Conservation (phyloP, 2,797 vertebrate species). For the Morelia viridis region DNA sequence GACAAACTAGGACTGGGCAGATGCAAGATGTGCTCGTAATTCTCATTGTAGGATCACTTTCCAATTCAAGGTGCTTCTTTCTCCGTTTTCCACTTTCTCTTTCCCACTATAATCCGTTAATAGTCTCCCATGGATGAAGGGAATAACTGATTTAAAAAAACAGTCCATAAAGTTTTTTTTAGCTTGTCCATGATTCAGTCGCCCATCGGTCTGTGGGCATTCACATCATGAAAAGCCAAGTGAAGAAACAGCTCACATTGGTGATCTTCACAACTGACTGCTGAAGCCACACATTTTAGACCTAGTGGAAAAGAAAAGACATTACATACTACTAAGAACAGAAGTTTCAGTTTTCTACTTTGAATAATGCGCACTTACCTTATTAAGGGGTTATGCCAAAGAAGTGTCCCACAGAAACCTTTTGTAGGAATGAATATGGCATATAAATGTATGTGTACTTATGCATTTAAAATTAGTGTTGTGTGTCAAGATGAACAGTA, state of each 20-base stretch:
- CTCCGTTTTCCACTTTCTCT: constrained; percentile 57
- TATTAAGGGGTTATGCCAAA: constrained; percentile 20
- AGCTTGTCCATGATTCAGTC: constrained; percentile 82
- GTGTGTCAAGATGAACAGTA: background rate
- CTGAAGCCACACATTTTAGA: constrained; percentile 78
- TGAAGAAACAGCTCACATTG: constrained; percentile 54
- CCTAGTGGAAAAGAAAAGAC: constrained; percentile 71
- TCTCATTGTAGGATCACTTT: constrained; percentile 87
- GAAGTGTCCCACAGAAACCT: background rate
- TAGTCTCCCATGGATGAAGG: constrained; percentile 57
- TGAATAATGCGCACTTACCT: constrained; percentile 19
- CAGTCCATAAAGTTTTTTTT: constrained; percentile 77
- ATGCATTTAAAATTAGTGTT: background rate
- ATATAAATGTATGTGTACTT: background rate
- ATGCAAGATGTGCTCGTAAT: constrained; percentile 88
- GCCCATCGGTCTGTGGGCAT: constrained; percentile 67
- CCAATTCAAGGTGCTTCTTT: constrained; percentile 57
- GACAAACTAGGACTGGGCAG: constrained; percentile 94
- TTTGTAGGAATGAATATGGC: background rate
- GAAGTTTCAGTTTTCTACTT: constrained; percentile 39
- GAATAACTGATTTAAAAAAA: constrained; percentile 76
- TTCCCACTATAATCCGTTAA: constrained; percentile 71
- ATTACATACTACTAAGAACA: constrained; percentile 53
- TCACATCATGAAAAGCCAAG: constrained; percentile 86
- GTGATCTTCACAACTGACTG: constrained; percentile 72